Conservation (phyloP, 2,888 invertebrate genomes). For the Rhingia rostrata region DNA sequence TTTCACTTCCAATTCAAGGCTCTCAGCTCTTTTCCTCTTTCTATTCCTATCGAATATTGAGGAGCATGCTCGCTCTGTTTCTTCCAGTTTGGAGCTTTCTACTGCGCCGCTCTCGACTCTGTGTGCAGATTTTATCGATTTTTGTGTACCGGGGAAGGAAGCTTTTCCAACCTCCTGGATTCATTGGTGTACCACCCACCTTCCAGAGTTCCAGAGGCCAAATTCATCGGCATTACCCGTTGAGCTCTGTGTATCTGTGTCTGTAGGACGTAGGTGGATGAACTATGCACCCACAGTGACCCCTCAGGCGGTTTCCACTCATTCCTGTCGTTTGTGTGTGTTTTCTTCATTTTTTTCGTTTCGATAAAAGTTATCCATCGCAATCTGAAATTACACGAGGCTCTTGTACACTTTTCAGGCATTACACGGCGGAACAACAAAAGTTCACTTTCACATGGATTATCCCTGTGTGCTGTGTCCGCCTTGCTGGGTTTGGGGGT, state of each 20-base stretch:
- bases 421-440: constrained; percentile 21
- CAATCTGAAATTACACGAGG: constrained; percentile 50
- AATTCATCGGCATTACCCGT: constrained; percentile 45
- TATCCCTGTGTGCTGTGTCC: constrained; percentile 47
- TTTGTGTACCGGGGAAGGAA: constrained; percentile 38
- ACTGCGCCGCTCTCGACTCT: constrained; percentile 23
- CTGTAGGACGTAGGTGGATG: constrained; percentile 53
- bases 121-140: constrained; percentile 69
- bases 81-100: constrained; percentile 5
- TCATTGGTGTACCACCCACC: constrained; percentile 6
- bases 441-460: constrained; percentile 38
- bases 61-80: not conserved
- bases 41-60: not conserved
- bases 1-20: constrained; percentile 4
- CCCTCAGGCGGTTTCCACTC: constrained; percentile 7
- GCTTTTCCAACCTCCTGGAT: constrained; percentile 28
- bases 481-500: not conserved
- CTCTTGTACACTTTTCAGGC: constrained; percentile 37
- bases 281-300: constrained; percentile 56
- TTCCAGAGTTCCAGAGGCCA: constrained; percentile 68
- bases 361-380: constrained; percentile 59
- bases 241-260: constrained; percentile 38
- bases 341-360: constrained; percentile 37
- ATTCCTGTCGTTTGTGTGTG: not conserved
- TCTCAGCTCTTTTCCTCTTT: constrained; percentile 5